Conservation (phyloP, 2,113 vertebrate species). For the Megaceryle maxima region DNA sequence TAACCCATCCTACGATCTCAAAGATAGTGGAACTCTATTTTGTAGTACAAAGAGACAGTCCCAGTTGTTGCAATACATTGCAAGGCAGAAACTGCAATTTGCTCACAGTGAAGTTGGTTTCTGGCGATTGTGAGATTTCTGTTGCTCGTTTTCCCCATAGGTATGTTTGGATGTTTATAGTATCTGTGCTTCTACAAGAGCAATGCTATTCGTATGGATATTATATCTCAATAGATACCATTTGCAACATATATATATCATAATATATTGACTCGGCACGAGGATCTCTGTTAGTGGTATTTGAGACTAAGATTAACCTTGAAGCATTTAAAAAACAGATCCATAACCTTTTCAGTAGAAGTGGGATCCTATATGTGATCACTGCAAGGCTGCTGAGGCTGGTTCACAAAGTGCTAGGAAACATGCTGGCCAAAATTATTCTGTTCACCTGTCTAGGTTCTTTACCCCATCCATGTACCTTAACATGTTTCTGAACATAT, state of each 20-base stretch:
- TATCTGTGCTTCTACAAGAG: not conserved
- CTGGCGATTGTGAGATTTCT: not conserved
- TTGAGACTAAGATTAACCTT: not conserved
- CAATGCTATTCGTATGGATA: not conserved
- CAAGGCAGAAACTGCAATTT: not conserved
- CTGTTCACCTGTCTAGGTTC: not conserved
- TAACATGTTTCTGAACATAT: not conserved
- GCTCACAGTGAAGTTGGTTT: not conserved
- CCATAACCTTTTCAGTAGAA: not conserved
- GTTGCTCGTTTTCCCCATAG: not conserved
- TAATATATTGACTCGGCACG: not conserved
- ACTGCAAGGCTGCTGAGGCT: not conserved
- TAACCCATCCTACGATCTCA: not conserved
- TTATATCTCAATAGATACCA: not conserved
- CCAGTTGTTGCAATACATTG: not conserved
- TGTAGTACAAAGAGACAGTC: not conserved
- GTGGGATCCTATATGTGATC: not conserved
- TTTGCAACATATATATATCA: not conserved
- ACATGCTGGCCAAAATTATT: not conserved
- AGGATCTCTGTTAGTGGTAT: not conserved
- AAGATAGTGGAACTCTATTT: not conserved
- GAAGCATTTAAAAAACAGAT: not conserved
- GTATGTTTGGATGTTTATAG: not conserved
- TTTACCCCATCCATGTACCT: not conserved
- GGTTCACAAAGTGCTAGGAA: not conserved